phyloP scores from a whole-genome alignment of 2,113 vertebrate genomes.

The Syrrhaptes paradoxus region DNA sequence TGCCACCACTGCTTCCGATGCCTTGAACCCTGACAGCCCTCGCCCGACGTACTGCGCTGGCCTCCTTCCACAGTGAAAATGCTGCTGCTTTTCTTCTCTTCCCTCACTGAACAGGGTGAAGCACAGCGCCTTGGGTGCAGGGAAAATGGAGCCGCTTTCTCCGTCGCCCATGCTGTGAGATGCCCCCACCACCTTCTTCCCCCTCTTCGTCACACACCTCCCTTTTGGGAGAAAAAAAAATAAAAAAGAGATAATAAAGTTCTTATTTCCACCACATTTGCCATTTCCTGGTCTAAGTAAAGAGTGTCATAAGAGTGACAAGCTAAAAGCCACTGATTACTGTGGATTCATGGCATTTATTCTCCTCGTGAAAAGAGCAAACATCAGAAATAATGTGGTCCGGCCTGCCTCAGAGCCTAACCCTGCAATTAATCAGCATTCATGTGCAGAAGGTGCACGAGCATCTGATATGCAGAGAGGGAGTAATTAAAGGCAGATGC shows the following conservation, averaged over 20 bases:
- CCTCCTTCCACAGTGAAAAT: not conserved
- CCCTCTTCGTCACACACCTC: not conserved
- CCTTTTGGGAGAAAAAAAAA: not conserved
- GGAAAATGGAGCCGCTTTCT: not conserved
- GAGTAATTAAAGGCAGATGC: slow-evolving; percentile 72
- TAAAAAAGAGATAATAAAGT: slow-evolving; percentile 65
- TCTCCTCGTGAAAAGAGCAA: slow-evolving; percentile 73
- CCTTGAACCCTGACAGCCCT: no score
- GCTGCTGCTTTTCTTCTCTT: not conserved
- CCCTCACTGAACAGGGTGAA: not conserved
- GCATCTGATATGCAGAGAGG: slow-evolving; percentile 66
- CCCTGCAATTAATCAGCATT: slow-evolving; percentile 78
- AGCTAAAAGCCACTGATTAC: slow-evolving; percentile 77
- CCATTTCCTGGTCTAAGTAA: slow-evolving; percentile 76
- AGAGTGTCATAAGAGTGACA: slow-evolving; percentile 75
- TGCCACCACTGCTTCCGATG: not conserved
- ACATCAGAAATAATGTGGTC: slow-evolving; percentile 74
- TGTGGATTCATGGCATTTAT: slow-evolving; percentile 72
- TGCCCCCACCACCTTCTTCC: slow-evolving; percentile 14
- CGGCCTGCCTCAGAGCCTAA: slow-evolving; percentile 70
- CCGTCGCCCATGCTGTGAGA: not conserved
- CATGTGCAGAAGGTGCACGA: slow-evolving; percentile 61
- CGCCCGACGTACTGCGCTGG: accelerated
- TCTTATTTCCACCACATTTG: slow-evolving; percentile 76
- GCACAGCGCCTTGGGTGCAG: not conserved